Percentiles rank a stretch among this genome's conserved stretches.
Evolutionary conservation across 2,888 invertebrate species (phyloP).

Genomic region (Ormyrus pomaceus): DNA sequence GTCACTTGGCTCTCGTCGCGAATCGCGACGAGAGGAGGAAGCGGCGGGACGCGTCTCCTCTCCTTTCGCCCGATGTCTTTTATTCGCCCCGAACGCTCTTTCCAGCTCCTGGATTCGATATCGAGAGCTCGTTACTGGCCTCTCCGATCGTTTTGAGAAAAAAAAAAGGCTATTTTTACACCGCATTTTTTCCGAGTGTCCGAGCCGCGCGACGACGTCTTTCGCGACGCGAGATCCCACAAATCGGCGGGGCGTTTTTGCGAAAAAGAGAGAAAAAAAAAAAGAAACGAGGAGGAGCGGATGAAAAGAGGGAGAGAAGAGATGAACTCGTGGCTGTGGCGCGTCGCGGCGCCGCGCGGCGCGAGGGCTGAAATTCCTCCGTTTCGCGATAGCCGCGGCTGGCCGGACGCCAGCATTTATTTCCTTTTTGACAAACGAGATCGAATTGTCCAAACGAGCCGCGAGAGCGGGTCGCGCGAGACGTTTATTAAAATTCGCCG

Average conservation of each 20-base stretch:
- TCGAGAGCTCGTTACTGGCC: no score
- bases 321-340: neutral
- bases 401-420: slow-evolving; percentile 29
- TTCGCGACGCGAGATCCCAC: no score
- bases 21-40: slow-evolving; percentile 1
- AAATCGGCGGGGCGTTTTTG: no score
- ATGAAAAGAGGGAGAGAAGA: neutral
- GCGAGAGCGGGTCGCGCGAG: neutral
- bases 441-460: slow-evolving; percentile 47
- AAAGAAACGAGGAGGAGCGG: neutral
- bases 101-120: no score
- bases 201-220: no score
- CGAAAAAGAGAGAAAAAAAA: neutral
- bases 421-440: slow-evolving; percentile 61
- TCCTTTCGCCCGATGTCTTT: no score
- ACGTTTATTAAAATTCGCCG: neutral
- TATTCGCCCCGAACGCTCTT: no score
- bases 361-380: slow-evolving; percentile 23
- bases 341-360: no score
- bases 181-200: no score
- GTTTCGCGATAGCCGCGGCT: slow-evolving; percentile 13
- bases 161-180: no score
- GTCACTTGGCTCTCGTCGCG: slow-evolving; percentile 42
- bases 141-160: no score
- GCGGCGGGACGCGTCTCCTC: no score